These are phyloP conservation scores for Sarcophaga carnaria DNA, from an alignment of 2,888 invertebrate genomes.

Conservation along the genomic window DNA sequence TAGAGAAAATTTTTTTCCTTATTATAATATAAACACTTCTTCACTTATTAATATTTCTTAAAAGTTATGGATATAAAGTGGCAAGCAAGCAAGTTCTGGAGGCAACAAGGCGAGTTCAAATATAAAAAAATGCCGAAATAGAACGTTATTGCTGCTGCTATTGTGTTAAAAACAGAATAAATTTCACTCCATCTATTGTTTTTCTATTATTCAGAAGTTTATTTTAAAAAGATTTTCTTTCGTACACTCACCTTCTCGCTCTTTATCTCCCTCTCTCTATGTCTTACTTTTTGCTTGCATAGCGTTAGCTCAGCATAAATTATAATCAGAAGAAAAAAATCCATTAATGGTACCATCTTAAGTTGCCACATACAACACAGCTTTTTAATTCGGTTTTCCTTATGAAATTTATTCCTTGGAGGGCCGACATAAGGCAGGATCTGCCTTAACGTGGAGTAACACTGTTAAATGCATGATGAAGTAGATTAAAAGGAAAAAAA, in stretches of 20 bases:
- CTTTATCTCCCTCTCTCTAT: not conserved
- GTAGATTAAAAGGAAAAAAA: not conserved
- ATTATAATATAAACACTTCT: slow-evolving; percentile 24
- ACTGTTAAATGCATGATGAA: slow-evolving; percentile 53
- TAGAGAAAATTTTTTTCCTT: not conserved
- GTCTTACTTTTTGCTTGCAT: not conserved
- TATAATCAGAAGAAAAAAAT: slow-evolving; percentile 39
- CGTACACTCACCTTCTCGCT: not conserved
- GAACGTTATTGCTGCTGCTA: not conserved
- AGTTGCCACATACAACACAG: slow-evolving; percentile 20
- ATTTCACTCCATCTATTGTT: slow-evolving; percentile 58
- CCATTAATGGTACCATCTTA: slow-evolving; percentile 63
- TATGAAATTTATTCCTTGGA: no score
- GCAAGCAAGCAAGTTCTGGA: no score
- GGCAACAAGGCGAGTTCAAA: no score
- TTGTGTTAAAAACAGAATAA: slow-evolving; percentile 31
- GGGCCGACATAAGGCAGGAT: not conserved
- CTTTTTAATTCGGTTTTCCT: no score
- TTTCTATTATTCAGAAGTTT: slow-evolving; percentile 66
- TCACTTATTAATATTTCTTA: not conserved
- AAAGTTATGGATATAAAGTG: no score
- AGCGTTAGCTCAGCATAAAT: slow-evolving; percentile 53
- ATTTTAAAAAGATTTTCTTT: slow-evolving; percentile 15
- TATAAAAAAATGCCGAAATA: no score
- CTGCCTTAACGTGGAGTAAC: slow-evolving; percentile 42